Evolutionary conservation across 1,140 invertebrate species (phyloP).

Genomic region (Nomia melanderi): DNA sequence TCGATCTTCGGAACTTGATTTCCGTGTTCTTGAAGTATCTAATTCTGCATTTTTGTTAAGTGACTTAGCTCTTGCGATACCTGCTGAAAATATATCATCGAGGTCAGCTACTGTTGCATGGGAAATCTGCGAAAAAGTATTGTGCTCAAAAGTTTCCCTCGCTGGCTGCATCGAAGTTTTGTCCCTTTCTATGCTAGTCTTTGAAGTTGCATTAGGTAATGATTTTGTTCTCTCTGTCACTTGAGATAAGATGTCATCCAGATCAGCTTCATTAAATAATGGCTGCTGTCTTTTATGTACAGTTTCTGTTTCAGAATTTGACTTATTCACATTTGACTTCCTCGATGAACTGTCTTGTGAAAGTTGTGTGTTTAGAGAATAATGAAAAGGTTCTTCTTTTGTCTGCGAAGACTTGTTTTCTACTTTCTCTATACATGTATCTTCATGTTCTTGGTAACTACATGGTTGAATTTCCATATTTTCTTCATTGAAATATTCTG

Average conservation of each 20-base stretch:
- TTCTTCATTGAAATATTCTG: not conserved
- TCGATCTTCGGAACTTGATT: conserved; percentile 31
- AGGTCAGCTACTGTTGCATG: conserved; percentile 40
- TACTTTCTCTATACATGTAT: not conserved
- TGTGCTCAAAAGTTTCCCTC: not conserved
- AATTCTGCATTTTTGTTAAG: not conserved
- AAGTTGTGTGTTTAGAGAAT: not conserved
- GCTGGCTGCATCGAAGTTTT: not conserved
- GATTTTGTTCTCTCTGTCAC: conserved; percentile 48
- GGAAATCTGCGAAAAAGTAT: not conserved
- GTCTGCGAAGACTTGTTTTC: not conserved
- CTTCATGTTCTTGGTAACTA: not conserved
- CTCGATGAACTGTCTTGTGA: not conserved
- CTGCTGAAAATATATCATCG: conserved; percentile 67
- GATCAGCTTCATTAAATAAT: conserved; percentile 53
- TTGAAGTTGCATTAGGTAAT: not conserved
- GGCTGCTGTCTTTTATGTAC: conserved; percentile 11
- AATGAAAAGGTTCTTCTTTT: not conserved
- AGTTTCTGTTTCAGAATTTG: not conserved
- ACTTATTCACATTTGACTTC: not conserved
- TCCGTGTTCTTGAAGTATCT: not conserved
- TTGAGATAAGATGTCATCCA: conserved; percentile 67
- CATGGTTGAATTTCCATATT: not conserved
- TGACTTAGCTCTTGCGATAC: conserved; percentile 56
- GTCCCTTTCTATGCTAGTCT: not conserved